A percentile compares a stretch with the other conserved stretches of the same genome.
These are phyloP conservation scores for Sitobion miscanthi DNA, from an alignment of 1,140 invertebrate species.

Conservation along the genomic window DNA sequence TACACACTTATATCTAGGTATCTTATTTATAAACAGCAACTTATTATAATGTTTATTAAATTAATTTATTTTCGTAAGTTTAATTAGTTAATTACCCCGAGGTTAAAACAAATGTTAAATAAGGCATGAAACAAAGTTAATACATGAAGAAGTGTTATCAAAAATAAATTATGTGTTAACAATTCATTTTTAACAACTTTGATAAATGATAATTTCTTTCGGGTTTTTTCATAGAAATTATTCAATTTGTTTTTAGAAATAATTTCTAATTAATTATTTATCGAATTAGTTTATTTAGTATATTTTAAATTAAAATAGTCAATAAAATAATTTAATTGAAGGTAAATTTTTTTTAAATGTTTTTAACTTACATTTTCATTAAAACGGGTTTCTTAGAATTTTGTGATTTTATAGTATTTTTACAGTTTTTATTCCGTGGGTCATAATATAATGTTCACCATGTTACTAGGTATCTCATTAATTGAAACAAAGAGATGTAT, in stretches of 20 bases:
- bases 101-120: neutral
- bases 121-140: neutral
- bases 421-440: neutral
- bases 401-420: neutral
- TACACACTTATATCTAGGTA: neutral
- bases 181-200: neutral
- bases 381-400: neutral
- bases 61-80: neutral
- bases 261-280: neutral
- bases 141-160: neutral
- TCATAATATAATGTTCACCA: neutral
- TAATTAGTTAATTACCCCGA: neutral
- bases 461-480: neutral
- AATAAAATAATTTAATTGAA: neutral
- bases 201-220: neutral
- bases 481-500: neutral
- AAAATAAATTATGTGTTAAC: neutral
- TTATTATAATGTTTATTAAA: neutral
- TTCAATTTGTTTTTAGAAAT: neutral
- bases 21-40: neutral
- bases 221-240: neutral
- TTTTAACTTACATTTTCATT: neutral
- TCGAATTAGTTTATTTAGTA: neutral
- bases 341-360: neutral
- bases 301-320: neutral